Base-by-base conservation (phyloP, 2,797 vertebrate species). In the Sebastes minor region DNA sequence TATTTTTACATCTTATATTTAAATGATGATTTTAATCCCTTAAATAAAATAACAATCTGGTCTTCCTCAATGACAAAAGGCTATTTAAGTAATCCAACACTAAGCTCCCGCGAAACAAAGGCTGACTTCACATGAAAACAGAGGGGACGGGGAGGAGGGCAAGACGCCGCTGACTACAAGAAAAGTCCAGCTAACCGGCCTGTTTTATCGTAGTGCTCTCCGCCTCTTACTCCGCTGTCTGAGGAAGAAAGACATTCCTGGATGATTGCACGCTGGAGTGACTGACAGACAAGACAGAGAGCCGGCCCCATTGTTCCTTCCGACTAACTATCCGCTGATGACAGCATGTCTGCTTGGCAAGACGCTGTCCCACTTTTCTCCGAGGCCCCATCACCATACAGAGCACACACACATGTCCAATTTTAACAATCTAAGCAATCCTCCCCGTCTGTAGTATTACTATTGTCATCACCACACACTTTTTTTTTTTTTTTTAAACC, bases 211-310 rank as follows among this genome's bases (percentile, higher is more conserved):
- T 20, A 53, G 72, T 4, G 33, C 38, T 80, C 68, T 80, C 78
- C 32, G 53, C 85, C 38, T 73, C 72, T 49, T 78, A 42, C 75
- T 80, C 65, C 6, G 6, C 42, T 2, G 66, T 80, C 71, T 72
- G 80, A 81, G 75, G 76, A 86, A 93, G 86, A 91, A 91, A 94
- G 76, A 81, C 87, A 92, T 93, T 95, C 92, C 93, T 91, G 81
- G 80, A 79, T 86, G 91, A 94, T 87, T 92, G 85, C 87, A 89
- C 62, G 81, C 71, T 66, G 74, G 83, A 86, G 69, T 83, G 86
- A 93, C 82, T 89, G 91, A 88, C 92, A 86, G 89, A 84, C 85
- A 81, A 64, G 86, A 79, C 82, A 62, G 71, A 90, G 86, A 87
- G 86, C 85, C 76, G 30, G 89, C 85, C 88, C 83, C 90, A 92